Evolutionary conservation across 1,140 invertebrate species (phyloP).

Genomic region (Saccostrea echinata): DNA sequence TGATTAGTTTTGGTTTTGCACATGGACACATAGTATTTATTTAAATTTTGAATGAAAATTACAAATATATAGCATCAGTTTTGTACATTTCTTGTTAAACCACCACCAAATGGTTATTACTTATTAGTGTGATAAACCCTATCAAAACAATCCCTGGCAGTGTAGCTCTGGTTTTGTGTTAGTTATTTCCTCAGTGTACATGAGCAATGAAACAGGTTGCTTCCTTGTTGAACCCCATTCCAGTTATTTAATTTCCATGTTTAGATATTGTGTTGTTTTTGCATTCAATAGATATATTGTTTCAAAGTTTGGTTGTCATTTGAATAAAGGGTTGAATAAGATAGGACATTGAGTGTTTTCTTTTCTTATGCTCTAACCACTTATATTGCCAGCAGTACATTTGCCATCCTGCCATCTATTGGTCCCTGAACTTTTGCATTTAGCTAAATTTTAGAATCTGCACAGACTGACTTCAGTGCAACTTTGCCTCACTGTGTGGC

Average conservation of each 20-base stretch:
- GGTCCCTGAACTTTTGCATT: neutral
- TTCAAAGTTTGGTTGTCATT: constrained; percentile 54
- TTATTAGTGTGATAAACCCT: constrained; percentile 5
- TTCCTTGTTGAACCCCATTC: constrained; percentile 39
- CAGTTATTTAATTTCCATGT: constrained; percentile 40
- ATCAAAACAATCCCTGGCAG: neutral
- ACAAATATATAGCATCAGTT: neutral
- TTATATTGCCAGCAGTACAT: neutral
- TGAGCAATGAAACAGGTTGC: constrained; percentile 14
- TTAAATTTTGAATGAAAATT: neutral
- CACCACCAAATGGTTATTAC: neutral
- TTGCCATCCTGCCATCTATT: neutral
- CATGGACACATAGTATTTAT: neutral
- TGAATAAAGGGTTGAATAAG: constrained; percentile 55
- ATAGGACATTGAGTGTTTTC: neutral
- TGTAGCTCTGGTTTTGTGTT: constrained; percentile 10
- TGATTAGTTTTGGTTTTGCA: neutral
- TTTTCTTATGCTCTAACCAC: constrained; percentile 69
- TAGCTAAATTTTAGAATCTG: neutral
- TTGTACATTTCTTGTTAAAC: neutral
- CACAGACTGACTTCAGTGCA: neutral
- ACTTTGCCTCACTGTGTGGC: neutral
- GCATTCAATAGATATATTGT: constrained; percentile 45
- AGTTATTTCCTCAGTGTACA: neutral
- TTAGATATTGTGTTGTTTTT: constrained; percentile 44